Percentiles rank a stretch among this genome's conserved stretches.
phyloP scores from a whole-genome alignment of 2,113 vertebrate species.

The Saccopteryx bilineata region DNA sequence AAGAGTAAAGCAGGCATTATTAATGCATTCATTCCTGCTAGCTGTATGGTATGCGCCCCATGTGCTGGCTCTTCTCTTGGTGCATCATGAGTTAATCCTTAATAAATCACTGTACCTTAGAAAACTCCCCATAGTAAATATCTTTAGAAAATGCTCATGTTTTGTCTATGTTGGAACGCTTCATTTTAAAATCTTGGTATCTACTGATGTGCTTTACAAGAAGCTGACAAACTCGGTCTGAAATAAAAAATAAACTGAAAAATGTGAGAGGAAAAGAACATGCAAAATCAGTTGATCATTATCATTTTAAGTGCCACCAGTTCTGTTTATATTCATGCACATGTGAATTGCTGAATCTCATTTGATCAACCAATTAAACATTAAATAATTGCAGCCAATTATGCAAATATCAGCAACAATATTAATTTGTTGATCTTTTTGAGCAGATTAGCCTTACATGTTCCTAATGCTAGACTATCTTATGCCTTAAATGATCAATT shows the following conservation, averaged over 20 bases:
- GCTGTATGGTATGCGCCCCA: neutral
- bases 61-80: neutral
- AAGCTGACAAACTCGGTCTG: conserved; percentile 70
- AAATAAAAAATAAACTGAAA: conserved; percentile 81
- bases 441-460: conserved; percentile 86
- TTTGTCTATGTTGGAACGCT: neutral
- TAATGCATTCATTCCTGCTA: neutral
- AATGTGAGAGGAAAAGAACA: conserved; percentile 75
- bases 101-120: neutral
- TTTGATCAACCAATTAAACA: conserved; percentile 89
- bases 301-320: conserved; percentile 81
- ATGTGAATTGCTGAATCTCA: conserved; percentile 86
- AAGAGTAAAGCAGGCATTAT: neutral
- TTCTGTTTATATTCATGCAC: conserved; percentile 84
- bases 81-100: neutral
- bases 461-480: conserved; percentile 87
- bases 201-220: conserved; percentile 56
- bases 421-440: conserved; percentile 89
- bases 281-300: conserved; percentile 82
- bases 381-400: conserved; percentile 90
- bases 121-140: neutral
- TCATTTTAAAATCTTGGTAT: conserved; percentile 71
- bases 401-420: conserved; percentile 89
- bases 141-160: conserved; percentile 47
- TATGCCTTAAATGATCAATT: conserved; percentile 88